Conservation (phyloP, 2,113 vertebrate genomes). For the Eolophus roseicapilla region DNA sequence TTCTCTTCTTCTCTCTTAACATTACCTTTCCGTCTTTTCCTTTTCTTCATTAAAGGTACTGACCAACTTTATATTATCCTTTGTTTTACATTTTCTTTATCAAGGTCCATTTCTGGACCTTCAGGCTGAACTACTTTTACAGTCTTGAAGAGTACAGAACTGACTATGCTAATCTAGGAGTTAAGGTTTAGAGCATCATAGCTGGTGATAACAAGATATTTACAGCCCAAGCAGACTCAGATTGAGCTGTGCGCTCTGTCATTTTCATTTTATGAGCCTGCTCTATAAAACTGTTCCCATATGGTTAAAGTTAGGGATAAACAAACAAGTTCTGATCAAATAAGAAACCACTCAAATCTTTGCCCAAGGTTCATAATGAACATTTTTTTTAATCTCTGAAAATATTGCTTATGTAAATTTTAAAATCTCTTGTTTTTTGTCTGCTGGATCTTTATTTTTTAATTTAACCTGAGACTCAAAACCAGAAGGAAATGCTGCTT, state of each 20-base stretch:
- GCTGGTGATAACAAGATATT: constrained; percentile 44
- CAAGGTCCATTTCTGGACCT: background rate
- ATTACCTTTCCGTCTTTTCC: background rate
- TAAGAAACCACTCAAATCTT: constrained; percentile 46
- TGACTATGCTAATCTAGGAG: background rate
- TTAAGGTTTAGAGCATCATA: constrained; percentile 35
- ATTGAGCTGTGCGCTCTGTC: constrained; percentile 27
- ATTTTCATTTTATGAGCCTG: constrained; percentile 56
- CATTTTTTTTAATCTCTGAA: constrained; percentile 8
- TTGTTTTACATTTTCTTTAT: background rate
- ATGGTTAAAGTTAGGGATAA: constrained; percentile 57
- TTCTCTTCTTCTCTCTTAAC: no score
- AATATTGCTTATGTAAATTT: constrained; percentile 39
- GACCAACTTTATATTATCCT: background rate
- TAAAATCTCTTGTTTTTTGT: constrained; percentile 2
- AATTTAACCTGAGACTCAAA: constrained; percentile 8
- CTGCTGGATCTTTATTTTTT: background rate
- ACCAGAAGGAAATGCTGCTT: background rate
- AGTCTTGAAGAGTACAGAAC: background rate
- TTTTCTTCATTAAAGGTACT: background rate
- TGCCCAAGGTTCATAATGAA: constrained; percentile 41
- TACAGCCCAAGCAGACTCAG: constrained; percentile 20
- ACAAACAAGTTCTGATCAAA: constrained; percentile 60
- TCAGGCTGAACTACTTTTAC: background rate
- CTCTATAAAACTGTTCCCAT: constrained; percentile 46